phyloP scores from a whole-genome alignment of 1,140 invertebrate species.

The Neuroterus valhalla region DNA sequence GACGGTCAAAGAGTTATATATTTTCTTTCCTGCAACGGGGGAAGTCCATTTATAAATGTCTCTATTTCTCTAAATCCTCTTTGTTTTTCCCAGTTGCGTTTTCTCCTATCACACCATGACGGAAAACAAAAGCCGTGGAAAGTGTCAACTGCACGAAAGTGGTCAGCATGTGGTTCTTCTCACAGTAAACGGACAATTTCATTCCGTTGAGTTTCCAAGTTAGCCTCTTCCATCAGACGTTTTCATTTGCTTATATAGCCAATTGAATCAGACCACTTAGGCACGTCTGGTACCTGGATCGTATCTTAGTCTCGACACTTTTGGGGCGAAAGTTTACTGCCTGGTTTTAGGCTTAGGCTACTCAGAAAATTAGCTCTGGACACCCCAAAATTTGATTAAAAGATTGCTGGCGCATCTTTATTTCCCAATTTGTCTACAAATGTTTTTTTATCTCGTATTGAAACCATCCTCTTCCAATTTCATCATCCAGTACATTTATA shows the following conservation, averaged over 20 bases:
- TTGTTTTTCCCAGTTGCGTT: background rate
- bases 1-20: no score
- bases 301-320: conserved; percentile 24
- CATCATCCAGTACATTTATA: no score
- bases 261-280: conserved; percentile 33
- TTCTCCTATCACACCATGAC: background rate
- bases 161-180: conserved; percentile 30
- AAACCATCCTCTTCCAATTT: no score
- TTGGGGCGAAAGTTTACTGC: conserved; percentile 28
- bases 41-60: conserved; percentile 5
- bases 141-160: conserved; percentile 6
- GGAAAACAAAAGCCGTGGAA: conserved; percentile 15
- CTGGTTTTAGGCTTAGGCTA: background rate
- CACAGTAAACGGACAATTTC: conserved; percentile 22
- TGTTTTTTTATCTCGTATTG: no score
- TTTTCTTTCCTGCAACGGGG: background rate
- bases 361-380: conserved; percentile 10
- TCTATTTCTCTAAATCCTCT: conserved; percentile 5
- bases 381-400: conserved; percentile 28
- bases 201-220: conserved; percentile 2
- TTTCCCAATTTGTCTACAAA: background rate
- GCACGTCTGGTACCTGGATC: conserved; percentile 35
- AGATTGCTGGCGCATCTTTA: background rate
- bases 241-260: conserved; percentile 39
- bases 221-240: conserved; percentile 13